Conservation (phyloP, 2,113 vertebrate species). For the Corythaeola cristata region DNA sequence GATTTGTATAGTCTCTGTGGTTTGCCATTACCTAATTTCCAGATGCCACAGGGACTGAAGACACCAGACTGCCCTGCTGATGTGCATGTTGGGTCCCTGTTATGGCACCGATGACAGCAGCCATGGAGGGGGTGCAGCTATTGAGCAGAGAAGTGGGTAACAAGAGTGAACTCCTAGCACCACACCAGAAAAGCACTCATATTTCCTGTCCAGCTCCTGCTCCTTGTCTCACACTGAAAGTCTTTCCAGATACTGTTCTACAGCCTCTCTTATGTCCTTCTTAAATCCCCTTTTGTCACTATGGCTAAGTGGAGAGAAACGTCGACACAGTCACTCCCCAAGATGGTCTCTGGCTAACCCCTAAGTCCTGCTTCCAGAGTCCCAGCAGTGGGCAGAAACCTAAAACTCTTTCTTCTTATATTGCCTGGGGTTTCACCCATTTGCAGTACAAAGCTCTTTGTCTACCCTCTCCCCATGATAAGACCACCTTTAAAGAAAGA, state of each 20-base stretch:
- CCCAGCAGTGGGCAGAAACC: neutral
- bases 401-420: neutral
- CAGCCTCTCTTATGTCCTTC: neutral
- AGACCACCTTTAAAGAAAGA: neutral
- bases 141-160: neutral
- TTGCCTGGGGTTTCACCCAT: neutral
- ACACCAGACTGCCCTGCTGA: neutral
- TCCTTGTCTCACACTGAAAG: neutral
- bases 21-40: neutral
- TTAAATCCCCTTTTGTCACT: neutral
- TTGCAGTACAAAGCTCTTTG: neutral
- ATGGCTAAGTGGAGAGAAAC: neutral
- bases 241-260: neutral
- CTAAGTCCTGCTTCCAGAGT: neutral
- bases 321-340: neutral
- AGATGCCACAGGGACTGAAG: neutral
- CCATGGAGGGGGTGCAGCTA: neutral
- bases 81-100: neutral
- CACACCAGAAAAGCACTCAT: neutral
- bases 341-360: neutral
- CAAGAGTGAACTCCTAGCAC: neutral
- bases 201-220: neutral
- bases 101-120: neutral
- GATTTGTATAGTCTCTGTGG: neutral
- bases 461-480: neutral